Evolutionary conservation across 2,888 invertebrate genomes (phyloP).

Genomic region (Lysandra coridon): DNA sequence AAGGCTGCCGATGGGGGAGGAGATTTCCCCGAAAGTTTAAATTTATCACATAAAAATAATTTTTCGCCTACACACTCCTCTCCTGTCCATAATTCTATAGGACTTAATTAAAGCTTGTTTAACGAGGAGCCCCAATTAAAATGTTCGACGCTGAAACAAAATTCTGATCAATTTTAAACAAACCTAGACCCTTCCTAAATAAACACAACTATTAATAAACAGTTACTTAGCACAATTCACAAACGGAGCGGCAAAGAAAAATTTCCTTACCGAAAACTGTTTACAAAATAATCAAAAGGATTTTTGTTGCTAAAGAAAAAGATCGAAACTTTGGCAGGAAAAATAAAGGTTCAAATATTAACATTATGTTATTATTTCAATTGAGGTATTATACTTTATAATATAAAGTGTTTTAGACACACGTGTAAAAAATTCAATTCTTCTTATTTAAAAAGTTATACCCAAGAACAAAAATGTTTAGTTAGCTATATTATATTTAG

Average conservation of each 20-base stretch:
- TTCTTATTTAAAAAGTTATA: no score
- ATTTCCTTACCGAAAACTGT: background rate
- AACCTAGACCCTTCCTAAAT: conserved; percentile 22
- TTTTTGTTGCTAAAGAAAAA: background rate
- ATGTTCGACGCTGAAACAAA: background rate
- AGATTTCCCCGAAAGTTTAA: background rate
- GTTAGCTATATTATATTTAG: no score
- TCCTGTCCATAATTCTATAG: background rate
- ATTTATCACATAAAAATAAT: background rate
- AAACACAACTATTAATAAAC: conserved; percentile 12
- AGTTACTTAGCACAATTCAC: conserved; percentile 10
- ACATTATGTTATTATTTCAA: background rate
- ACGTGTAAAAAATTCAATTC: background rate
- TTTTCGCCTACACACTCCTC: background rate
- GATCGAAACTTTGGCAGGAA: background rate
- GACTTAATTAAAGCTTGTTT: conserved; percentile 10
- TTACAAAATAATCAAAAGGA: background rate
- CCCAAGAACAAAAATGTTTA: no score
- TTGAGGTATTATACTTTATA: background rate
- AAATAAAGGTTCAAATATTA: background rate
- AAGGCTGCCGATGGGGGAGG: background rate
- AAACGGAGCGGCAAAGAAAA: background rate
- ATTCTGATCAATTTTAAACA: conserved; percentile 26
- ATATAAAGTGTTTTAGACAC: background rate
- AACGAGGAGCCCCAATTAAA: conserved; percentile 2